phyloP scores from a whole-genome alignment of 2,113 vertebrate genomes.

The Lichenostomus cassidix region DNA sequence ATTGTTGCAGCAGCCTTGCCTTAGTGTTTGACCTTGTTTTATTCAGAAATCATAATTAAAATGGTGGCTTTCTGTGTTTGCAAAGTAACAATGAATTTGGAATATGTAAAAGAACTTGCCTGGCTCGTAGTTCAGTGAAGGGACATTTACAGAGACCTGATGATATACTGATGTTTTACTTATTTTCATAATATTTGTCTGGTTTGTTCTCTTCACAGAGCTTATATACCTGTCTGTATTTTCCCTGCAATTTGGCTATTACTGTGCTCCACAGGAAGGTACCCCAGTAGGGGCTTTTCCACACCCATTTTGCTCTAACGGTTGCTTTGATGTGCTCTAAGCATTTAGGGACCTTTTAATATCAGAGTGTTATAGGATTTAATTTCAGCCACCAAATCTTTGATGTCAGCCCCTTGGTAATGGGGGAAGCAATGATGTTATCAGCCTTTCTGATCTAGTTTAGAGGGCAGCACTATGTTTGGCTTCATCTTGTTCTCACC shows the following conservation, averaged over 20 bases:
- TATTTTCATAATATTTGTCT: background rate
- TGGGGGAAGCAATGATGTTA: background rate
- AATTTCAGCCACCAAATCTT: background rate
- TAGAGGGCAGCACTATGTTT: background rate
- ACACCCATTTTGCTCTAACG: background rate
- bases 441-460: background rate
- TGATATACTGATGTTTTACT: background rate
- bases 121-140: background rate
- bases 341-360: background rate
- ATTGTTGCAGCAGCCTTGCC: background rate
- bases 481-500: background rate
- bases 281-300: background rate
- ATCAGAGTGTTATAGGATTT: background rate
- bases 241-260: background rate
- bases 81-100: background rate
- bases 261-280: background rate
- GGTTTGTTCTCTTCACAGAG: background rate
- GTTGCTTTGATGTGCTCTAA: background rate
- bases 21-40: background rate
- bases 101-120: background rate
- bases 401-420: background rate
- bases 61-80: background rate
- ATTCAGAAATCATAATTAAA: background rate
- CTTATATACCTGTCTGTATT: background rate
- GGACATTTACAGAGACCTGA: background rate